Evolutionary conservation across 2,113 vertebrate species (phyloP).

Genomic region (Xiphias gladius): DNA sequence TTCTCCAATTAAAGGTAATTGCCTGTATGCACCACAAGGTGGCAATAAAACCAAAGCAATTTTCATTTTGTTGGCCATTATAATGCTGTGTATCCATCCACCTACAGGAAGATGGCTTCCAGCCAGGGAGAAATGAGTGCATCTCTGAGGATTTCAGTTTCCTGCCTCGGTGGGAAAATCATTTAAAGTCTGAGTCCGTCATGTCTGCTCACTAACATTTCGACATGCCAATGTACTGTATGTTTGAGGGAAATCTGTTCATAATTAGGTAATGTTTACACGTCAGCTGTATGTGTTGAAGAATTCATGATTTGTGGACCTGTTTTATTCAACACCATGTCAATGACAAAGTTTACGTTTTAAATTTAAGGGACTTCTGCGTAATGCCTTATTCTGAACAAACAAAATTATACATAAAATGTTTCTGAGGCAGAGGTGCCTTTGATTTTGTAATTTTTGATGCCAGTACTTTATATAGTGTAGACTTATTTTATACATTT

Average conservation of each 20-base stretch:
- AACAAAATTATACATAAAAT: no score
- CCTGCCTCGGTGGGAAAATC: not conserved
- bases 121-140: not conserved
- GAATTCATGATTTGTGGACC: not conserved
- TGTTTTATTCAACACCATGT: not conserved
- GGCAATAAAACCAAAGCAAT: conserved; percentile 62
- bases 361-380: not conserved
- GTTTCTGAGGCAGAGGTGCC: not conserved
- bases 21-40: conserved; percentile 46
- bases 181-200: not conserved
- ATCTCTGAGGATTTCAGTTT: not conserved
- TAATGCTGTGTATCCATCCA: not conserved
- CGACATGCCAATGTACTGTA: not conserved
- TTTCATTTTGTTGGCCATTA: not conserved
- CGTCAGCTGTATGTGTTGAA: not conserved
- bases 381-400: not conserved
- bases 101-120: conserved; percentile 34
- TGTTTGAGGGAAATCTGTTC: not conserved
- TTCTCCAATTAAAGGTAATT: not conserved
- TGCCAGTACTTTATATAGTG: no score
- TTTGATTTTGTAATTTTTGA: not conserved
- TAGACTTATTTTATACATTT: no score
- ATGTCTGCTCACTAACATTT: not conserved
- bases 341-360: not conserved
- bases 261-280: no score